These are phyloP conservation scores for Tapirus indicus DNA, from an alignment of 2,797 vertebrate genomes.

Conservation along the genomic window DNA sequence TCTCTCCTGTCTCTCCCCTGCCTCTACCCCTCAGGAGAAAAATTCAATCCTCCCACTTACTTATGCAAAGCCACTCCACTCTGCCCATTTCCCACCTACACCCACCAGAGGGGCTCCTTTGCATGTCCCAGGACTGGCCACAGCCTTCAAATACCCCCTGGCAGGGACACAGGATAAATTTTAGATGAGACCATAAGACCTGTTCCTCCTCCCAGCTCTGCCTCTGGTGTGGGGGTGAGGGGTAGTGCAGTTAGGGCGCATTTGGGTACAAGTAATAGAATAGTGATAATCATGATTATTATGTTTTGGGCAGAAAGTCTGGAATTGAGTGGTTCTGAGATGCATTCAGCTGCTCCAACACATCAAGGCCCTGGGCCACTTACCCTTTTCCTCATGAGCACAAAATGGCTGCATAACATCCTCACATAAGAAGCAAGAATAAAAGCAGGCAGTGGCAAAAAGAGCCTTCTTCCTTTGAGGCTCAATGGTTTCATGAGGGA, in stretches of 20 bases:
- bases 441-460: not conserved
- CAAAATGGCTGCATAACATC: too few relatives aligned
- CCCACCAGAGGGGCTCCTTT: not conserved
- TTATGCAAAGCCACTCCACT: not conserved
- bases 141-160: too few relatives aligned
- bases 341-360: not conserved
- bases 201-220: not conserved
- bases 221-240: not conserved
- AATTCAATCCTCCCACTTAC: not conserved
- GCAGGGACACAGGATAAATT: too few relatives aligned
- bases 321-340: not conserved
- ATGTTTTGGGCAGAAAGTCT: not conserved
- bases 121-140: too few relatives aligned
- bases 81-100: too few relatives aligned
- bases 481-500: not conserved
- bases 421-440: not conserved
- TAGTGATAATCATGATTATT: not conserved
- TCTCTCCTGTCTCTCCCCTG: not conserved
- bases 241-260: not conserved
- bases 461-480: not conserved
- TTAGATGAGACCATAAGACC: too few relatives aligned
- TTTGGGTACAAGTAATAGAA: not conserved
- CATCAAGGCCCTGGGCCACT: too few relatives aligned
- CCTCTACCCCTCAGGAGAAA: not conserved
- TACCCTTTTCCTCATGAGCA: not conserved